Evolutionary conservation across 1,140 invertebrate species (phyloP), one percentile per base, ranked within the genome.

Genomic region (Ganaspis sp.): DNA sequence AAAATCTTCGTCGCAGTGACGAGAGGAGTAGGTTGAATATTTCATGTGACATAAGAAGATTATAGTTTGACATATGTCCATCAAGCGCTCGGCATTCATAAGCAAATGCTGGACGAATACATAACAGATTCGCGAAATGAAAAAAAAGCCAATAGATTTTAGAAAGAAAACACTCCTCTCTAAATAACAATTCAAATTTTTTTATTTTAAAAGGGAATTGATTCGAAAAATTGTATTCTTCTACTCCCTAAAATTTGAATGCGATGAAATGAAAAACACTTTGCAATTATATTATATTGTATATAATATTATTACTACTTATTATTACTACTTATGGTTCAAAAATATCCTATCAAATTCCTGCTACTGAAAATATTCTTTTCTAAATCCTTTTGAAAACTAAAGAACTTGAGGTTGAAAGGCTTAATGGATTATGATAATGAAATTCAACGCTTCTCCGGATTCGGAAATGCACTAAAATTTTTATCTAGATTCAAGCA

Each of bases 21-120:
- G 23, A 11, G 12, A 34, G 23, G 12, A 64, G 11, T 9, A 11
- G 29, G 23, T 64, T 64, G 58, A 64, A 64, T 64, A 64, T 64
- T 64, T 34, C 58, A 64, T 64, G 23, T 64, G 58, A 34, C 58
- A 64, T 64, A 64, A 64, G 58, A 64, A 64, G 58, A 34, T 64
- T 64, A 64, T 64, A 64, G 58, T 64, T 64, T 64, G 23, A 64
- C 58, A 64, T 15, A 26, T 64, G 58, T 29, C 58, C 26, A 64
- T 64, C 58, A n/a, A 29, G 15, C 21, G 23, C 58, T 26, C 29
- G 58, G 23, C 58, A 64, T 64, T 64, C 29, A 64, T 64, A 64
- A 34, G 58, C 26, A 29, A 64, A 64, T 64, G 58, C 58, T 64
- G 58, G 53, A 54, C 53, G 53, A 23, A 23, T 54, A 26, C 53